phyloP scores from a whole-genome alignment of 1,140 invertebrate genomes.

The Drosophila ananassae region DNA sequence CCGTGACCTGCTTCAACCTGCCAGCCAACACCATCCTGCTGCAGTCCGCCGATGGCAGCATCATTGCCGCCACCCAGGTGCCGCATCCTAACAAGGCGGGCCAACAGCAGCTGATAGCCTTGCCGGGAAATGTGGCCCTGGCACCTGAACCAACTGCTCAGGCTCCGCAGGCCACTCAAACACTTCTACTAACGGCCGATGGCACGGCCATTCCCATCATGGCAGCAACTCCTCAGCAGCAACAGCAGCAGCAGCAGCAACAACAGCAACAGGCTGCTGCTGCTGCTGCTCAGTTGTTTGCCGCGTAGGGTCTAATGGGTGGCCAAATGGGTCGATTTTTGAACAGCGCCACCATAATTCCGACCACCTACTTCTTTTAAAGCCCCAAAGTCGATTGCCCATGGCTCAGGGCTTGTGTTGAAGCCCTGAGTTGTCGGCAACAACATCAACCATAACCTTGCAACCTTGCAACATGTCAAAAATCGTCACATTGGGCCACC shows the following conservation, averaged over 20 bases:
- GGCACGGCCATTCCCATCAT: slow-evolving; percentile 76
- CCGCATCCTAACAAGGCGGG: slow-evolving; percentile 74
- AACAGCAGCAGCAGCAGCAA: slow-evolving; percentile 61
- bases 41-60: slow-evolving; percentile 74
- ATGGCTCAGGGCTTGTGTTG: slow-evolving; percentile 34
- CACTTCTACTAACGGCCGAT: slow-evolving; percentile 71
- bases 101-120: slow-evolving; percentile 70
- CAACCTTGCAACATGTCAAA: slow-evolving; percentile 25
- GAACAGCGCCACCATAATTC: slow-evolving; percentile 81
- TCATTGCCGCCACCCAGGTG: slow-evolving; percentile 68
- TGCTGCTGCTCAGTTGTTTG: slow-evolving; percentile 71
- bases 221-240: slow-evolving; percentile 37
- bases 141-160: slow-evolving; percentile 24
- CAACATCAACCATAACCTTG: neutral
- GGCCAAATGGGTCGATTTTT: slow-evolving; percentile 84
- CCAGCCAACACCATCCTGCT: slow-evolving; percentile 76
- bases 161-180: slow-evolving; percentile 50
- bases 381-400: slow-evolving; percentile 36
- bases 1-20: slow-evolving; percentile 78
- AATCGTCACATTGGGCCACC: slow-evolving; percentile 77
- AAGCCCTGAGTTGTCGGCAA: slow-evolving; percentile 62
- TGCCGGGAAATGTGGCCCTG: slow-evolving; percentile 59
- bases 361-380: slow-evolving; percentile 81
- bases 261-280: slow-evolving; percentile 70
- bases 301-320: slow-evolving; percentile 82